Evolutionary conservation across 2,113 vertebrate genomes (phyloP).

Genomic region (Anseranas semipalmata): DNA sequence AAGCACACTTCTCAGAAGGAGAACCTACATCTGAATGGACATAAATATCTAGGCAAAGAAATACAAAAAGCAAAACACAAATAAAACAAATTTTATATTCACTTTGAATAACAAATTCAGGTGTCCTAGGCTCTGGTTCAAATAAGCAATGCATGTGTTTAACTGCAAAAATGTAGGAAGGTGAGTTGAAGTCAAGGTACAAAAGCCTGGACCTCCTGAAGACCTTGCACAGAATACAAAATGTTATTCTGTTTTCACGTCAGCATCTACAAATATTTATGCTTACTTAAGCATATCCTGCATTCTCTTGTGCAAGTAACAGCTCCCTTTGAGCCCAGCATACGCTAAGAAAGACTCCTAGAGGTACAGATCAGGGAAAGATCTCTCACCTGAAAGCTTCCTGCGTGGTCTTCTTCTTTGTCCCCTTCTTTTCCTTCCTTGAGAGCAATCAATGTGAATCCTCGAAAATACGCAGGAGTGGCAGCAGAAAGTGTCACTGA

Average conservation of each 20-base stretch:
- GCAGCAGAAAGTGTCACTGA: conserved; percentile 89
- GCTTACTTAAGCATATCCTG: background rate
- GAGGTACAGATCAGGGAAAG: background rate
- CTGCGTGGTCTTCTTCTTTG: conserved; percentile 92
- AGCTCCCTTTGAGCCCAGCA: background rate
- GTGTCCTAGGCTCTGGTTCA: background rate
- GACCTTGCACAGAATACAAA: background rate
- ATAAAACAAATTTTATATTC: background rate
- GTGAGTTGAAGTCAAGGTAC: background rate
- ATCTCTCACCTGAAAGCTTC: conserved; percentile 89
- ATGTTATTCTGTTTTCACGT: accelerated
- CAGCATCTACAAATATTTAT: background rate
- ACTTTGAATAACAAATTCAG: background rate
- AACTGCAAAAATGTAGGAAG: background rate
- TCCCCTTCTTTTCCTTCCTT: conserved; percentile 92
- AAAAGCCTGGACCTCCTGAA: background rate
- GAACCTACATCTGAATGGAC: background rate
- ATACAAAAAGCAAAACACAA: background rate
- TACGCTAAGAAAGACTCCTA: background rate
- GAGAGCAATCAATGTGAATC: conserved; percentile 92
- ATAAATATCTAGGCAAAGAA: background rate
- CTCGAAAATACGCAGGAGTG: conserved; percentile 93
- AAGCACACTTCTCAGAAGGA: background rate
- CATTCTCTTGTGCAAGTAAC: background rate
- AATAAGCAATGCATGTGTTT: background rate